Conservation (phyloP, 2,113 vertebrate species). For the Centropus bengalensis region DNA sequence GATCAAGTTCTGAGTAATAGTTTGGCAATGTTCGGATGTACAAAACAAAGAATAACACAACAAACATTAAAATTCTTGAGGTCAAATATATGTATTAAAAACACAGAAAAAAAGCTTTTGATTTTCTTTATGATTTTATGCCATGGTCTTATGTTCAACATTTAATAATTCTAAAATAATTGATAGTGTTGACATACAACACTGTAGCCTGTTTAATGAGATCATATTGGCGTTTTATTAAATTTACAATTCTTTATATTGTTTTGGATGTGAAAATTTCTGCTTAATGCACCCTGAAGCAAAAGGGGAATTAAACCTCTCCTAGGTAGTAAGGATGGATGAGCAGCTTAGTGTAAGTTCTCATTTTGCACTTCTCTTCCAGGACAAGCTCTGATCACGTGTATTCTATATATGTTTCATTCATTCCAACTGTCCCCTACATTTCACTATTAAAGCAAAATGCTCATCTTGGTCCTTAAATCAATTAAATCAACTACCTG, state of each 20-base stretch:
- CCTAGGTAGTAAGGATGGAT: neutral
- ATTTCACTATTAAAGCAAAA: neutral
- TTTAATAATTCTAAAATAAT: neutral
- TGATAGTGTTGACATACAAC: neutral
- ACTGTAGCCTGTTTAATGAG: neutral
- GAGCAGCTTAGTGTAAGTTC: neutral
- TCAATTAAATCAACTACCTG: slow-evolving; percentile 16
- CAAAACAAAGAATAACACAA: neutral
- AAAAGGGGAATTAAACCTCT: neutral
- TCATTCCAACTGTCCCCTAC: neutral
- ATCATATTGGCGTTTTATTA: neutral
- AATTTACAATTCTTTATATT: neutral
- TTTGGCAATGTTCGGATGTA: neutral
- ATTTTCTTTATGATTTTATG: neutral
- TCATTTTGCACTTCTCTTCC: slow-evolving; percentile 8
- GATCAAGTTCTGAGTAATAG: neutral
- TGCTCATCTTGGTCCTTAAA: neutral
- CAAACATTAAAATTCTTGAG: neutral
- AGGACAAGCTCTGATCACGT: neutral
- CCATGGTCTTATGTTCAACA: neutral
- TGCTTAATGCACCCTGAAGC: neutral
- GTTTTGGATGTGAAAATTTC: neutral
- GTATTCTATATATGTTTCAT: neutral
- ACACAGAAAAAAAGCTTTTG: neutral
- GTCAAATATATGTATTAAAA: neutral